phyloP scores from a whole-genome alignment of 2,113 vertebrate species.

The Nyctereutes procyonoides region DNA sequence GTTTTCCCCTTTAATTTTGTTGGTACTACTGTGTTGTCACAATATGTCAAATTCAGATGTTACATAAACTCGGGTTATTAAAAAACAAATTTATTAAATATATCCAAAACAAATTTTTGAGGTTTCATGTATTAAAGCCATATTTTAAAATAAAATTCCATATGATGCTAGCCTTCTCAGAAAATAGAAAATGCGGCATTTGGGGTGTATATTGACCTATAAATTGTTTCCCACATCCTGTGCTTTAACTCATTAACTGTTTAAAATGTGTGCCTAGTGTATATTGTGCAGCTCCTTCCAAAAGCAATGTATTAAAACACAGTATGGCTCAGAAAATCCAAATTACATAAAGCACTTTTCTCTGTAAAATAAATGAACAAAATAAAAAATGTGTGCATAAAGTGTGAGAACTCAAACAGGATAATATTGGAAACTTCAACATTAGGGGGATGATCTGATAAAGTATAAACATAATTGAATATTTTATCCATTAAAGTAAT shows the following conservation, averaged over 20 bases:
- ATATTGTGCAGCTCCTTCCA: not conserved
- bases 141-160: not conserved
- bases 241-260: not conserved
- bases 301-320: not conserved
- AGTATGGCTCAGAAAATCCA: not conserved
- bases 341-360: not conserved
- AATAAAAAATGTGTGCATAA: not conserved
- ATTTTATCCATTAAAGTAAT: not conserved
- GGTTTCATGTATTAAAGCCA: not conserved
- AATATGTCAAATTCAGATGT: not conserved
- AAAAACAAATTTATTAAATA: not conserved
- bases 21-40: not conserved
- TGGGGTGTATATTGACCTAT: not conserved
- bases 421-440: not conserved
- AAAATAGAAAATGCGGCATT: not conserved
- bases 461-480: not conserved
- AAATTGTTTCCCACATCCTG: not conserved
- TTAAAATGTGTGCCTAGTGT: slow-evolving; percentile 16
- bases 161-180: not conserved
- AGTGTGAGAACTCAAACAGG: not conserved
- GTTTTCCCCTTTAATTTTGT: slow-evolving; percentile 32
- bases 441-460: not conserved
- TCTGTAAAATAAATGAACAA: not conserved
- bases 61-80: not conserved
- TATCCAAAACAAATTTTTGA: slow-evolving; percentile 15